Percentiles rank a stretch among this genome's conserved stretches.
Evolutionary conservation across 2,888 invertebrate species (phyloP).

Genomic region (Cantharis flavilabris): DNA sequence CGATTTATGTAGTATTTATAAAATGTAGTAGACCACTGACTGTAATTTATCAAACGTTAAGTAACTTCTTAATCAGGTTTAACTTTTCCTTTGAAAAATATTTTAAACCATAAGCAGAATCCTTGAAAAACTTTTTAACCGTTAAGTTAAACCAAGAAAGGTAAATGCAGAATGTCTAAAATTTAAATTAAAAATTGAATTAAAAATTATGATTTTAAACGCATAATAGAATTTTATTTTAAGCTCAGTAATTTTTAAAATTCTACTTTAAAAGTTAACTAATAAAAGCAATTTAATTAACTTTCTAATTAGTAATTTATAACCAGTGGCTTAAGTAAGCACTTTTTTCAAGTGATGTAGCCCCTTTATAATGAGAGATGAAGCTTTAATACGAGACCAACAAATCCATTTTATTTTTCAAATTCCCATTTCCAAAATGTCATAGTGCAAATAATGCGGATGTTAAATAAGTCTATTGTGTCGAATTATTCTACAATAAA

Average conservation of each 20-base stretch:
- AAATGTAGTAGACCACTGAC: not conserved
- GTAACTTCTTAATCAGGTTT: not conserved
- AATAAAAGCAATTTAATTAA: slow-evolving; percentile 40
- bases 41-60: not conserved
- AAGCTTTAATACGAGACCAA: not conserved
- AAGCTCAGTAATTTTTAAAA: slow-evolving; percentile 37
- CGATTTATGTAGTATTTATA: not conserved
- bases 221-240: slow-evolving; percentile 23
- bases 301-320: slow-evolving; percentile 35
- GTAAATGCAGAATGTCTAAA: not conserved
- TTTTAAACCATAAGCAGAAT: not conserved
- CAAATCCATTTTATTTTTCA: slow-evolving; percentile 8
- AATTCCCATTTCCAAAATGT: not conserved
- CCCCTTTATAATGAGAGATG: not conserved
- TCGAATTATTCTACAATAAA: not conserved
- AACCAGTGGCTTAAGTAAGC: slow-evolving; percentile 18
- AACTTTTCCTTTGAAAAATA: not conserved
- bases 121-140: not conserved
- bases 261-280: slow-evolving; percentile 36
- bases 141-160: not conserved
- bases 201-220: slow-evolving; percentile 1
- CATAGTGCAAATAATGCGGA: not conserved
- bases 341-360: slow-evolving; percentile 10
- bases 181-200: slow-evolving; percentile 5
- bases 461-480: not conserved